Conservation (phyloP, 2,888 invertebrate genomes). For the Mythimna lalbum region DNA sequence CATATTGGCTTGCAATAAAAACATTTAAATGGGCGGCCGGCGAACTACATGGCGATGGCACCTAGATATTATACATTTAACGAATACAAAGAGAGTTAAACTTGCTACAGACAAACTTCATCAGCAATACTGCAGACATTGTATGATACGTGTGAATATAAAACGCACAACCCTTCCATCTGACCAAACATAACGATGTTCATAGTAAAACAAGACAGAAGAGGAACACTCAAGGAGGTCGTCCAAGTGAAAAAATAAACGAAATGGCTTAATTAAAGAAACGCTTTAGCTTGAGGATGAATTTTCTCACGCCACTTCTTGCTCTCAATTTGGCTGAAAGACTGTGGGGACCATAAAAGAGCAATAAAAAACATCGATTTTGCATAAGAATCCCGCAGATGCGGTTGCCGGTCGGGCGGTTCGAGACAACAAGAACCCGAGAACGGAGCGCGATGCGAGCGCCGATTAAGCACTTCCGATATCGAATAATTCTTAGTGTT, state of each 20-base stretch:
- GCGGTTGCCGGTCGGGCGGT: slow-evolving; percentile 65
- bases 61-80: too few relatives aligned
- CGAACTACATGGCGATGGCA: too few relatives aligned
- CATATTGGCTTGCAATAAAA: too few relatives aligned
- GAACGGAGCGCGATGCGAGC: slow-evolving; percentile 46
- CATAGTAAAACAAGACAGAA: slow-evolving; percentile 22
- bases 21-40: too few relatives aligned
- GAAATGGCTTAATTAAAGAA: slow-evolving; percentile 80
- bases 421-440: slow-evolving; percentile 54
- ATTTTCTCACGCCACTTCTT: slow-evolving; percentile 76
- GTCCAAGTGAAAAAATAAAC: slow-evolving; percentile 53
- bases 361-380: slow-evolving; percentile 81
- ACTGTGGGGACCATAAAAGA: slow-evolving; percentile 75
- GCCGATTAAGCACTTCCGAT: slow-evolving; percentile 58
- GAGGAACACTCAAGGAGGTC: too few relatives aligned
- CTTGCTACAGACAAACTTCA: too few relatives aligned
- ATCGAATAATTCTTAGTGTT: slow-evolving; percentile 59
- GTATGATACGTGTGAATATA: not conserved
- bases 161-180: not conserved
- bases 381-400: slow-evolving; percentile 78
- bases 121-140: too few relatives aligned
- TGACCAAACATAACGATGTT: slow-evolving; percentile 3
- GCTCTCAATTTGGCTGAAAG: slow-evolving; percentile 79
- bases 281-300: slow-evolving; percentile 79
- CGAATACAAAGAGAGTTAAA: too few relatives aligned